These are phyloP conservation scores for Lucilia cuprina DNA, from an alignment of 1,140 invertebrate species.

Conservation along the genomic window DNA sequence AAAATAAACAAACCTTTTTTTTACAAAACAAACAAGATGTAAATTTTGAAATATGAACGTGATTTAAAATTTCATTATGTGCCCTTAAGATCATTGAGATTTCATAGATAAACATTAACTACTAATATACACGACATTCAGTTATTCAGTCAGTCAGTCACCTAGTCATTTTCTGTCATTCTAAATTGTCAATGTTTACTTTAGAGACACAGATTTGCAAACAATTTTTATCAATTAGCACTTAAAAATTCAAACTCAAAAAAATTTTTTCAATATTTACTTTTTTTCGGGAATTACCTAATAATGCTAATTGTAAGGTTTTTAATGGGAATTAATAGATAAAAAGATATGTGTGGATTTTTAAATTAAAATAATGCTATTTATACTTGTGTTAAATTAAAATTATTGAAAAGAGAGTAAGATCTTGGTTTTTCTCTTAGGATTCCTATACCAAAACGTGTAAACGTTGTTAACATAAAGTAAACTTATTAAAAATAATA, in stretches of 20 bases:
- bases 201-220: conserved; percentile 1
- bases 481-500: not conserved
- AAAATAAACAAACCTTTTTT: not conserved
- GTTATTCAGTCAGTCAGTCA: not conserved
- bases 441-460: not conserved
- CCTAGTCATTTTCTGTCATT: not conserved
- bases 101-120: not conserved
- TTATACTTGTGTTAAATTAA: not conserved
- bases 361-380: too few species aligned
- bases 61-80: not conserved
- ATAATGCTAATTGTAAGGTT: not conserved
- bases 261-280: not conserved
- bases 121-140: not conserved
- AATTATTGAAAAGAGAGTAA: not conserved
- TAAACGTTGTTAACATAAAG: not conserved
- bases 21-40: not conserved
- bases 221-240: conserved; percentile 27
- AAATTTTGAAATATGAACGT: not conserved
- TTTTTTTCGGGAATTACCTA: conserved; percentile 3
- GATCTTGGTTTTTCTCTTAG: not conserved
- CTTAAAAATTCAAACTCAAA: not conserved
- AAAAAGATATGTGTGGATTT: not conserved
- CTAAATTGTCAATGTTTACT: not conserved
- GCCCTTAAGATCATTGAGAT: not conserved
- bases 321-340: not conserved